Conservation (phyloP, 2,888 invertebrate genomes). For the Drosophila tanythrix region DNA sequence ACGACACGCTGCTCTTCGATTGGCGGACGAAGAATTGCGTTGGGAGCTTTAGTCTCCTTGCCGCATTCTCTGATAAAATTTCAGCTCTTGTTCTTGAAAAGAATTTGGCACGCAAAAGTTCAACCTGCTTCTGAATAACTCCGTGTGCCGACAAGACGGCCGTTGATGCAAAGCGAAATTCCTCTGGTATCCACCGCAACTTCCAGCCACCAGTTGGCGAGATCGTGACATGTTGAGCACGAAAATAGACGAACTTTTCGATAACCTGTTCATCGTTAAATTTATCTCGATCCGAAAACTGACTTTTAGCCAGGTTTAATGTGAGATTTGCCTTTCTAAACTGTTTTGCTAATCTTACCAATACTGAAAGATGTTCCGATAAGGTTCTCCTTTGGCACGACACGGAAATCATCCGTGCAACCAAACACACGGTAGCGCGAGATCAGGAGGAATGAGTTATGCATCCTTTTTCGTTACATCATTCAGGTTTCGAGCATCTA, state of each 20-base stretch:
- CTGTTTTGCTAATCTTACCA: neutral
- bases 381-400: neutral
- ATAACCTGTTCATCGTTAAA: neutral
- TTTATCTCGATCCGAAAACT: neutral
- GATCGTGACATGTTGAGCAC: neutral
- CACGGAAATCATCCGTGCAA: neutral
- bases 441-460: neutral
- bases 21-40: neutral
- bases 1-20: neutral
- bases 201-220: neutral
- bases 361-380: neutral
- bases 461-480: too few species aligned
- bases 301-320: neutral
- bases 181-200: neutral
- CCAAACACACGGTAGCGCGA: neutral
- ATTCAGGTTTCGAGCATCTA: too few species aligned
- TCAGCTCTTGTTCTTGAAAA: neutral
- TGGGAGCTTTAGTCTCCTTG: neutral
- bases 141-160: neutral
- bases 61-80: neutral
- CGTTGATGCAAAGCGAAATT: neutral
- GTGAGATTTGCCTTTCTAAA: conserved; percentile 1
- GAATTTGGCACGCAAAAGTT: neutral
- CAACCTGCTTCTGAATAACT: neutral
- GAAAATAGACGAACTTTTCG: neutral